Conservation (phyloP, 2,888 invertebrate genomes). For the Dione vanillae region DNA sequence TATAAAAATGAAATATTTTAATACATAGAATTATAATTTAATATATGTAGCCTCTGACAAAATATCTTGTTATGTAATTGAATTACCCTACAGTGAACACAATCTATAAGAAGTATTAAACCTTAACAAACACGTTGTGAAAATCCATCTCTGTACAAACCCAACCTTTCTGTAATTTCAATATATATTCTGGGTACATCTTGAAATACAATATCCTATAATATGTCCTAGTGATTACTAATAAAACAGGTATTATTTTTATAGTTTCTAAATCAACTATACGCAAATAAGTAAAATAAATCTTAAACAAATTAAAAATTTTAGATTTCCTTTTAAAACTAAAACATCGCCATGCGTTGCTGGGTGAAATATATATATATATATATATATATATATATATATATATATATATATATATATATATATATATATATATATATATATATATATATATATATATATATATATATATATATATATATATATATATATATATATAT, state of each 20-base stretch:
- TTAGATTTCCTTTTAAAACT: no score
- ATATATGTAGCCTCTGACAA: not conserved
- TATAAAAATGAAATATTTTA: not conserved
- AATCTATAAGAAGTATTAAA: slow-evolving; percentile 27
- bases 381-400: no score
- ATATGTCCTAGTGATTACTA: not conserved
- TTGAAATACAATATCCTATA: slow-evolving; percentile 12
- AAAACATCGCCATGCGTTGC: no score
- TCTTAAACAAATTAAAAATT: no score
- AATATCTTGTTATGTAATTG: slow-evolving; percentile 21
- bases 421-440: no score
- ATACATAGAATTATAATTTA: not conserved
- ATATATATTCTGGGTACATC: slow-evolving; percentile 22
- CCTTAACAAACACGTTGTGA: slow-evolving; percentile 30
- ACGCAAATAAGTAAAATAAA: no score
- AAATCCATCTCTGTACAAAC: slow-evolving; percentile 32
- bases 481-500: no score
- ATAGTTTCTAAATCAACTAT: no score
- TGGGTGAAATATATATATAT: no score
- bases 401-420: no score
- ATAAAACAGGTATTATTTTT: not conserved
- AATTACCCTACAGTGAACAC: slow-evolving; percentile 27
- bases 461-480: no score
- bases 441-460: no score
- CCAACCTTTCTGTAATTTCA: slow-evolving; percentile 26